Base-by-base conservation (phyloP, 92 coral and sea anemone species). In the Diadumene lineata region DNA sequence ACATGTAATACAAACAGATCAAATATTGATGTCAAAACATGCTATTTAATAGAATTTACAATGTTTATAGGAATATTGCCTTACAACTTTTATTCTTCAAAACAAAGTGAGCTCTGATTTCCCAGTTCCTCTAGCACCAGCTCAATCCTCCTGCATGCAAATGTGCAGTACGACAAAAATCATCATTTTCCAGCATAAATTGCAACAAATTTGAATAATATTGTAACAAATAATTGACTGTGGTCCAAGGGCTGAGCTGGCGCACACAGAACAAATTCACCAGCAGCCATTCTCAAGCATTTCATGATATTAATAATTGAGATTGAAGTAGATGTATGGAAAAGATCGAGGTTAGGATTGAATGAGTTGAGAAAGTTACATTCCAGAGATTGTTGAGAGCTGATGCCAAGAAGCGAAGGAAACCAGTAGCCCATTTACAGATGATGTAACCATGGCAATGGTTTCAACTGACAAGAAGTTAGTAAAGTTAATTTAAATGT, bases 351-450 rank as follows among this genome's bases (percentile, higher is more conserved):
- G 43, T 38, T 70, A 50, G 31, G 43, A 50, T 23, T 22, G 73
- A 50, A 43, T 23, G 66, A 0, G 66, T 17, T n/a, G n/a, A n/a
- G n/a, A n/a, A 31, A 69, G 32, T 1, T 17, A 53, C n/a, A 9
- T 2, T 30, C 66, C 64, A 70, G 77, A 46, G 28, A 56, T 31
- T 21, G 77, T 56, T 63, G 68, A 23, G 81, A 86, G 90, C 79
- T 81, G 89, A 81, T 86, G 93, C 84, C 76, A 43, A 57, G 72
- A 68, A 79, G 62, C 44, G 86, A 84, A 88, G 88, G 90, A 84
- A 83, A 73, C 97, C 97, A 88, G 93, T 88, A 88, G 93, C 93
- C 90, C 97, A 91, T 38, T 31, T 30, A 68, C 83, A 60, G 46
- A 29, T 44, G 76, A 60, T 62, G 56, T 60, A 72, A 72, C 77